Percentiles rank a stretch among this genome's conserved stretches.
Evolutionary conservation across 2,113 vertebrate species (phyloP).

Genomic region (Poecile atricapillus): DNA sequence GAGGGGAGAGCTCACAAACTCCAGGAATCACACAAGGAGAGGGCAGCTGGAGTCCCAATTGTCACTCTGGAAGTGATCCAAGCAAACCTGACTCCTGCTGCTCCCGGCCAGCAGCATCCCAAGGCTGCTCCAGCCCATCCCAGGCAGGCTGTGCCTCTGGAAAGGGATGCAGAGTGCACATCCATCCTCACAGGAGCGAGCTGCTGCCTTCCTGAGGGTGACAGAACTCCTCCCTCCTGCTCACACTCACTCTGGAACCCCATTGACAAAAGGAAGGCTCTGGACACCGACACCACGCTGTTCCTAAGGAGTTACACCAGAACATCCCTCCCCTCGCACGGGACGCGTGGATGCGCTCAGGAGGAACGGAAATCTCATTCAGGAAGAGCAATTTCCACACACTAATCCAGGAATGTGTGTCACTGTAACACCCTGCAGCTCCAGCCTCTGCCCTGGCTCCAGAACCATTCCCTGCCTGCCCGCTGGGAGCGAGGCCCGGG

Average conservation of each 20-base stretch:
- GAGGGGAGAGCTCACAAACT: neutral
- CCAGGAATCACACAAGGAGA: fast-evolving
- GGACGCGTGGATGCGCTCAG: neutral
- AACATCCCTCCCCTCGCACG: neutral
- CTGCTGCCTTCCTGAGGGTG: neutral
- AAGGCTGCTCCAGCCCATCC: fast-evolving
- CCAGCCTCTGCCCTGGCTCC: neutral
- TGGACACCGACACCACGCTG: neutral
- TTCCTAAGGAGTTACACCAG: neutral
- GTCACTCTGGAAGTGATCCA: fast-evolving
- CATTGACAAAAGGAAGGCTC: neutral
- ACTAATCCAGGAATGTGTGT: neutral
- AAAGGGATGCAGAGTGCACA: neutral
- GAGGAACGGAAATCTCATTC: neutral
- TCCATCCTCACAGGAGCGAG: neutral
- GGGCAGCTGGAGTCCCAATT: fast-evolving
- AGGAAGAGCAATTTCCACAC: neutral
- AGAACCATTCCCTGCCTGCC: neutral
- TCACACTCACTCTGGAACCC: neutral
- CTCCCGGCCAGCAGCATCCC: neutral
- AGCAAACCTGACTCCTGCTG: neutral
- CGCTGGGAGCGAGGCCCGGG: fast-evolving
- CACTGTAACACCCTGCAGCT: neutral
- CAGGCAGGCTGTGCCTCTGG: neutral
- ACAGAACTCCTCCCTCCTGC: fast-evolving